These are phyloP conservation scores for Thera obeliscata DNA, from an alignment of 2,888 invertebrate genomes.

Conservation along the genomic window DNA sequence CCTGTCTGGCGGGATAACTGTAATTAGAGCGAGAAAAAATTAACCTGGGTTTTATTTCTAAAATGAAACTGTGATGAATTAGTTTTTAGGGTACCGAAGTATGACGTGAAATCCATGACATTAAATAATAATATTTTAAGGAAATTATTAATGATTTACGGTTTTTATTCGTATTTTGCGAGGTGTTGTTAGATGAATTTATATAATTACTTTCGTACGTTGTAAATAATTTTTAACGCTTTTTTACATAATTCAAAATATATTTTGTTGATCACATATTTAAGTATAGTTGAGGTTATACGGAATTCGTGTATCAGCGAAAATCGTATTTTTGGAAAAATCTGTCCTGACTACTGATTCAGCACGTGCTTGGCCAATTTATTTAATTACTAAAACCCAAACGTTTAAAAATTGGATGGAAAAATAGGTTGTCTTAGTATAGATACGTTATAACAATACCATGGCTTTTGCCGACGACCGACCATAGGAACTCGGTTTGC, in stretches of 20 bases:
- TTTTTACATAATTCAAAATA: too few species aligned
- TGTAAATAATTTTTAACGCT: too few species aligned
- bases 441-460: too few species aligned
- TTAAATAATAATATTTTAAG: neutral
- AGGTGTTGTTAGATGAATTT: too few species aligned
- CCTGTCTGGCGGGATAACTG: neutral
- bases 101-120: neutral
- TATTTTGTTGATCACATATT: too few species aligned
- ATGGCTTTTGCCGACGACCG: neutral
- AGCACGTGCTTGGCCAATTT: neutral
- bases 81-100: neutral
- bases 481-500: neutral
- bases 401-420: neutral
- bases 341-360: neutral
- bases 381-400: neutral
- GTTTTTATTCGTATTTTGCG: too few species aligned
- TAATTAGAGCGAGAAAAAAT: slow-evolving; percentile 16
- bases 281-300: neutral
- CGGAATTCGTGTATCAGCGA: neutral
- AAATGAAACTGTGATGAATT: neutral
- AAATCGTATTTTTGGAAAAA: neutral
- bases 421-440: neutral
- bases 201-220: too few species aligned
- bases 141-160: too few species aligned
- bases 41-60: slow-evolving; percentile 20